These are phyloP conservation scores for Meiosimyza decipiens DNA, from an alignment of 2,888 invertebrate genomes.

Conservation along the genomic window DNA sequence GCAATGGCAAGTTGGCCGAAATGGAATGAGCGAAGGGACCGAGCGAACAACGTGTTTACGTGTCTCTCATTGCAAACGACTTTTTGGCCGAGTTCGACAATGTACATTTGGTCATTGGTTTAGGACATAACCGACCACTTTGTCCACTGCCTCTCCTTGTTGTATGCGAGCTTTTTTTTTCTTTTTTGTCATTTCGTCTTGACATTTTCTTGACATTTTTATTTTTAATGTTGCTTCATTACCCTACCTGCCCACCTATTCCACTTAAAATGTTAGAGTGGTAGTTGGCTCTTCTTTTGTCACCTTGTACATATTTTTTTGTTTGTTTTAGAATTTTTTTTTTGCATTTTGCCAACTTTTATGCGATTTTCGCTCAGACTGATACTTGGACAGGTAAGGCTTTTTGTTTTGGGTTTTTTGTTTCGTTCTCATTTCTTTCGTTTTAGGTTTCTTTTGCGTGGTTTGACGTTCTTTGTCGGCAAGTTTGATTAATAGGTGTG, in stretches of 20 bases:
- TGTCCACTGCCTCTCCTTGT: not conserved
- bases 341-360: not conserved
- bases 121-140: not conserved
- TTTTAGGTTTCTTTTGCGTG: not conserved
- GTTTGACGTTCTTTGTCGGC: conserved; percentile 25
- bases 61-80: conserved; percentile 6
- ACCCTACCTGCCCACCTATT: not conserved
- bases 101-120: not conserved
- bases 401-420: not conserved
- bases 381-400: not conserved
- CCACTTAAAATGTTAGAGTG: not conserved
- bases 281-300: not conserved
- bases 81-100: not conserved
- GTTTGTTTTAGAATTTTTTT: not conserved
- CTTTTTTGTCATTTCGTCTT: not conserved
- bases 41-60: not conserved
- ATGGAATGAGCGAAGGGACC: too few relatives aligned
- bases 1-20: conserved; percentile 2
- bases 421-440: not conserved
- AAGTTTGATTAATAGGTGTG: conserved; percentile 63
- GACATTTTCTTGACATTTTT: conserved; percentile 31
- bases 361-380: not conserved
- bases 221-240: conserved; percentile 31
- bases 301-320: conserved; percentile 11
- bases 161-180: not conserved